Percentiles rank a stretch among this genome's conserved stretches.
phyloP scores from a whole-genome alignment of 2,113 vertebrate species.

The Trachemys scripta region DNA sequence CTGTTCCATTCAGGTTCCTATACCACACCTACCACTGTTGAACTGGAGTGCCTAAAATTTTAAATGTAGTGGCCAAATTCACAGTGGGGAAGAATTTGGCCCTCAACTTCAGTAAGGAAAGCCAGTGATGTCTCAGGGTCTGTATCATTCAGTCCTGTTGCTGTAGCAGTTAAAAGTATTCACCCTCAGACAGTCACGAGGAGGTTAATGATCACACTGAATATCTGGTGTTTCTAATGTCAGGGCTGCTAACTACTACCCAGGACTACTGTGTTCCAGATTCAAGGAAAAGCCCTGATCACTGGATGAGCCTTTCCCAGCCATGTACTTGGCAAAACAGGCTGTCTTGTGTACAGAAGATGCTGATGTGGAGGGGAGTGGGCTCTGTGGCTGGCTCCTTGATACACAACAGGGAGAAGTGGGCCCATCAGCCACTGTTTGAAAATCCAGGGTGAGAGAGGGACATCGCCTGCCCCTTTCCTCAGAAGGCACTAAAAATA shows the following conservation, averaged over 20 bases:
- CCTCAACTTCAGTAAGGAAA: neutral
- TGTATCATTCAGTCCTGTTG: neutral
- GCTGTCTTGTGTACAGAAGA: neutral
- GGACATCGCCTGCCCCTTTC: neutral
- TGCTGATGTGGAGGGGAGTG: rapidly evolving
- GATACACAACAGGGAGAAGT: neutral
- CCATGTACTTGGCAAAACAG: neutral
- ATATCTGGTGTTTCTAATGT: neutral
- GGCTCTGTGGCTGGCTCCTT: neutral
- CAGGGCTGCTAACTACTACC: neutral
- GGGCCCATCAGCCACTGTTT: neutral
- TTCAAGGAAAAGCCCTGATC: neutral
- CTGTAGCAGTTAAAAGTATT: neutral
- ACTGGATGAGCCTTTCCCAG: neutral
- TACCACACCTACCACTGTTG: neutral
- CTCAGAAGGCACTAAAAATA: neutral
- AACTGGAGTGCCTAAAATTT: no score
- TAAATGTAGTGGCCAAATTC: neutral
- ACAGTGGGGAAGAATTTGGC: neutral
- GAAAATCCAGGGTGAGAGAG: neutral
- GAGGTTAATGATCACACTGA: neutral
- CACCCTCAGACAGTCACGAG: neutral
- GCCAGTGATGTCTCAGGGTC: neutral
- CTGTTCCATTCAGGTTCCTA: neutral
- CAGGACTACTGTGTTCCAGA: neutral